Conservation (phyloP, 2,888 invertebrate genomes). For the Atrina japonica region DNA sequence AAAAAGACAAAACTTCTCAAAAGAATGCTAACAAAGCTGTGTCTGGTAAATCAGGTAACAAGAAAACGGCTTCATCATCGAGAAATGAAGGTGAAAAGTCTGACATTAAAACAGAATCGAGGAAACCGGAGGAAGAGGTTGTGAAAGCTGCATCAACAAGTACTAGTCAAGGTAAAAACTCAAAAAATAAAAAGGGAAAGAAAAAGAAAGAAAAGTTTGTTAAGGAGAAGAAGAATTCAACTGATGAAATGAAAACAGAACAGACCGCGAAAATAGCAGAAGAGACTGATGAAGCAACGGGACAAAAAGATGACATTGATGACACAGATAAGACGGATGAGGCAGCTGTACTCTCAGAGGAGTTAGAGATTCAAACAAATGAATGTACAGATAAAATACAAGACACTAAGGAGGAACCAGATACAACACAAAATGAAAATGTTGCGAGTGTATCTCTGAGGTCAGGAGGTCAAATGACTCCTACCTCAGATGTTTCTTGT, state of each 20-base stretch:
- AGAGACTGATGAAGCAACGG: not conserved
- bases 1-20: constrained; percentile 13
- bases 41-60: not conserved
- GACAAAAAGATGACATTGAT: not conserved
- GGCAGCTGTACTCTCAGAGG: too few species aligned
- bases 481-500: too few species aligned
- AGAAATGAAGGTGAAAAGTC: constrained; percentile 26
- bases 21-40: constrained; percentile 25
- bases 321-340: not conserved
- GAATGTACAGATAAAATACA: too few species aligned
- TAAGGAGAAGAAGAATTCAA: not conserved
- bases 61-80: constrained; percentile 15
- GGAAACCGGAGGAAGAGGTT: constrained; percentile 8
- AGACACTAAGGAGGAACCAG: too few species aligned
- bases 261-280: not conserved
- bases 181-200: constrained; percentile 23
- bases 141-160: constrained; percentile 20
- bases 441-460: too few species aligned
- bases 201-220: constrained; percentile 20
- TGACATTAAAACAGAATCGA: constrained; percentile 18
- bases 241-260: not conserved
- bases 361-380: too few species aligned
- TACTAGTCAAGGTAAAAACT: constrained; percentile 19
- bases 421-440: too few species aligned
- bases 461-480: too few species aligned